phyloP scores from a whole-genome alignment of 2,797 vertebrate genomes.

The Monodelphis domestica region DNA sequence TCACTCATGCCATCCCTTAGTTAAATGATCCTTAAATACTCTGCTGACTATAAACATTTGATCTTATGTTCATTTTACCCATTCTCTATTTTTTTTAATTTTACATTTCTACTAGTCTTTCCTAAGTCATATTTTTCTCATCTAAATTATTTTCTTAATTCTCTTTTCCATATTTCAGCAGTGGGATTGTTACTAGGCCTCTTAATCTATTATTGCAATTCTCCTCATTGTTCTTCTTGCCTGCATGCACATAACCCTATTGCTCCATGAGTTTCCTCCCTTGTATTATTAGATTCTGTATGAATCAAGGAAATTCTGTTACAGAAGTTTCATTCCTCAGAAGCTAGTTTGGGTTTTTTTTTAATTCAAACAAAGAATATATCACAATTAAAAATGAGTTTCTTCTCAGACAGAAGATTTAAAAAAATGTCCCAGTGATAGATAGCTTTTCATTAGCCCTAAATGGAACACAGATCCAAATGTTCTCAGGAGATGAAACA shows the following conservation, averaged over 20 bases:
- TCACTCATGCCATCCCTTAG: background rate
- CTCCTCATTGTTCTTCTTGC: background rate
- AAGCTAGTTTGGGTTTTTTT: background rate
- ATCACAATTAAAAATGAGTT: background rate
- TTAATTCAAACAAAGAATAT: background rate
- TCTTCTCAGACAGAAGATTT: background rate
- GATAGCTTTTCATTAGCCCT: background rate
- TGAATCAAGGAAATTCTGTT: background rate
- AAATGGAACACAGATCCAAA: background rate
- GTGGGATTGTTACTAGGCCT: background rate
- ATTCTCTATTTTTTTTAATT: background rate
- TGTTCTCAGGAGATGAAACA: conserved; percentile 6
- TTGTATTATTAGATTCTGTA: background rate
- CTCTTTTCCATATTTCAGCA: background rate
- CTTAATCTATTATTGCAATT: background rate
- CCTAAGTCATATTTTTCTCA: too few relatives aligned
- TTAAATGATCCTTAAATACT: background rate
- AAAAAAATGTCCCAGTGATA: background rate
- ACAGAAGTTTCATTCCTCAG: background rate
- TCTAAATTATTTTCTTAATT: background rate
- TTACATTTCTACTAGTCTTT: background rate
- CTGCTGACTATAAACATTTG: background rate
- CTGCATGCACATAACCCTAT: background rate
- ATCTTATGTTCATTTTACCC: background rate
- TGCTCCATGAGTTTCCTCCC: background rate